Evolutionary conservation across 2,888 invertebrate species (phyloP).

Genomic region (Eucriotettix oculatus): DNA sequence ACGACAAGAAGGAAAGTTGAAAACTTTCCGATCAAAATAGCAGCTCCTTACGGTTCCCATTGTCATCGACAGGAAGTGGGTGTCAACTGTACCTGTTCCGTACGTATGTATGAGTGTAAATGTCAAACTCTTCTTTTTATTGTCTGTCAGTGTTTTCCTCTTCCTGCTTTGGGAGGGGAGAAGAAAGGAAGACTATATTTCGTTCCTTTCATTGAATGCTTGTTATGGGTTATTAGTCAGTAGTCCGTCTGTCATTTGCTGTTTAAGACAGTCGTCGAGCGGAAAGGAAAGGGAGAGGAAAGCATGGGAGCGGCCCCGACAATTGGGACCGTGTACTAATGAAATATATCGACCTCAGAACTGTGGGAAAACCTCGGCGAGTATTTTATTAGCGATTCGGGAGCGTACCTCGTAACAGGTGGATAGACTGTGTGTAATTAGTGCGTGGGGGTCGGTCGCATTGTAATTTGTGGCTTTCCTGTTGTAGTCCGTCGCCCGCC

Average conservation of each 20-base stretch:
- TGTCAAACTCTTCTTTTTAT: too few species aligned
- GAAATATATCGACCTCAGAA: not conserved
- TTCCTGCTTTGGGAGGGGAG: not conserved
- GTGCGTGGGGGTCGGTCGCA: too few species aligned
- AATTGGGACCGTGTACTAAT: not conserved
- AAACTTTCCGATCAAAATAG: too few species aligned
- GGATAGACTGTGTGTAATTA: too few species aligned
- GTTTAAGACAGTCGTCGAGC: conserved; percentile 10
- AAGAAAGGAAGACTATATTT: not conserved
- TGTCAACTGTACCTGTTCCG: not conserved
- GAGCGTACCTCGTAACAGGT: too few species aligned
- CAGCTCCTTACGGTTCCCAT: not conserved
- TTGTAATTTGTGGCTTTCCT: too few species aligned
- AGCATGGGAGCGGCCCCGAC: not conserved
- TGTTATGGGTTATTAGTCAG: conserved; percentile 10
- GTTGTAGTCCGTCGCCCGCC: not conserved
- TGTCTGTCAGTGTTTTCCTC: too few species aligned
- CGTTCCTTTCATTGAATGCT: conserved; percentile 7
- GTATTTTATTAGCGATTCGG: not conserved
- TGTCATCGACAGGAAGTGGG: conserved; percentile 9
- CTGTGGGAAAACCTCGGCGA: too few species aligned
- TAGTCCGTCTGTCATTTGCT: conserved; percentile 10
- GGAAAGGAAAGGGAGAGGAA: conserved; percentile 2
- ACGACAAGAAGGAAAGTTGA: too few species aligned
- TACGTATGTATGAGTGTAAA: not conserved